Evolutionary conservation across 2,888 invertebrate species (phyloP).

Genomic region (Tipula vernalis): DNA sequence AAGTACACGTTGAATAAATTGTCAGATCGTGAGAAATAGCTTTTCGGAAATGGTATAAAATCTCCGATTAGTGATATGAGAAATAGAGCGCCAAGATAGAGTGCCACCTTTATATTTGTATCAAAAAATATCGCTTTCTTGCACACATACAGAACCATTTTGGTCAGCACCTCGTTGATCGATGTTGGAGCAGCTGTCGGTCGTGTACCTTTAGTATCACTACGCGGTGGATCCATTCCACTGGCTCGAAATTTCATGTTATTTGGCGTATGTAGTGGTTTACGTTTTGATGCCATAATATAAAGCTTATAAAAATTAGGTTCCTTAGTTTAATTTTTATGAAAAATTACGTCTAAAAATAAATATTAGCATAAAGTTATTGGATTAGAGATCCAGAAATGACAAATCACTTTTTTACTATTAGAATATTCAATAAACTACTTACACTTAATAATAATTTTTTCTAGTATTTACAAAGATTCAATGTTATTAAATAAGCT

Average conservation of each 20-base stretch:
- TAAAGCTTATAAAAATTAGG: background rate
- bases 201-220: slow-evolving; percentile 54
- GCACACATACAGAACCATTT: slow-evolving; percentile 76
- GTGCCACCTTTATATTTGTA: slow-evolving; percentile 68
- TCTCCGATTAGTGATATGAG: slow-evolving; percentile 74
- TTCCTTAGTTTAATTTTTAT: background rate
- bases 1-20: slow-evolving; percentile 88
- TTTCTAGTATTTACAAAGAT: background rate
- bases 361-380: background rate
- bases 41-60: slow-evolving; percentile 66
- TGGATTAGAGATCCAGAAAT: background rate
- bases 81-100: slow-evolving; percentile 74
- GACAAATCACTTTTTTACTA: background rate
- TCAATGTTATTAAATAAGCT: background rate
- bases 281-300: slow-evolving; percentile 35
- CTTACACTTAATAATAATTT: background rate
- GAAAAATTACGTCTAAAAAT: background rate
- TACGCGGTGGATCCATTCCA: slow-evolving; percentile 33
- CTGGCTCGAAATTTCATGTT: slow-evolving; percentile 49
- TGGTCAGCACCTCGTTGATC: slow-evolving; percentile 62
- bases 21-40: slow-evolving; percentile 82
- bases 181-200: slow-evolving; percentile 76
- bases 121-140: slow-evolving; percentile 79
- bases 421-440: background rate
- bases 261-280: slow-evolving; percentile 27